phyloP scores from a whole-genome alignment of 1,140 invertebrate species.

The Macrosteles quadrilineatus region DNA sequence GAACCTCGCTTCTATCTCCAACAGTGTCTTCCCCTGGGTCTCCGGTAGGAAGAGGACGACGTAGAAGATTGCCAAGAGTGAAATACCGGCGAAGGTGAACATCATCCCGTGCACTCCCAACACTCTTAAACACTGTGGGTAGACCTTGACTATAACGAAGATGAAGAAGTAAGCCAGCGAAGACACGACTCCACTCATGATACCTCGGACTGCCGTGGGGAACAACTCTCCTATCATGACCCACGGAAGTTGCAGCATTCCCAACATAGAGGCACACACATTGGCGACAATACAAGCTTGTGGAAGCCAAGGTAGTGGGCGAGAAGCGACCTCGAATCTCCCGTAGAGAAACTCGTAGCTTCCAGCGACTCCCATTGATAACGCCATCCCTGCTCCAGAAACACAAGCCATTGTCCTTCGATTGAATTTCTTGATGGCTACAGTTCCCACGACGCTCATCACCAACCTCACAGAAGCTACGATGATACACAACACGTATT shows the following conservation, averaged over 20 bases:
- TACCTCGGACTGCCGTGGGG: constrained; percentile 64
- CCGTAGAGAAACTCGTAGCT: constrained; percentile 53
- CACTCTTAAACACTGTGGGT: constrained; percentile 50
- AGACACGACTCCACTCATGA: constrained; percentile 67
- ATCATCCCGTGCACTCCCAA: constrained; percentile 55
- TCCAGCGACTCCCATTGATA: constrained; percentile 55
- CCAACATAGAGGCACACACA: constrained; percentile 71
- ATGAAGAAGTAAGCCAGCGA: constrained; percentile 70
- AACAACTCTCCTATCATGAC: constrained; percentile 76
- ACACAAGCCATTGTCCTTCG: constrained; percentile 65
- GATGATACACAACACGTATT: constrained; percentile 70
- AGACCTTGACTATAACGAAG: constrained; percentile 69
- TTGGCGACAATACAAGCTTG: constrained; percentile 64
- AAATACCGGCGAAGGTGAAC: constrained; percentile 72
- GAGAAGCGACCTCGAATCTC: constrained; percentile 47
- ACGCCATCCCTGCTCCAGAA: constrained; percentile 63
- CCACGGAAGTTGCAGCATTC: constrained; percentile 72
- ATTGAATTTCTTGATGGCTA: constrained; percentile 68
- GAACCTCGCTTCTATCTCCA: constrained; percentile 72
- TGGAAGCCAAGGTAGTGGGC: constrained; percentile 58
- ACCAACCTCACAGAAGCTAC: constrained; percentile 68
- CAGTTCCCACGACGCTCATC: constrained; percentile 66
- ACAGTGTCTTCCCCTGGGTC: constrained; percentile 75
- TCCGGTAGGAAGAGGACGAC: constrained; percentile 73
- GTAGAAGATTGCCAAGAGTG: constrained; percentile 65